Percentiles rank a stretch among this genome's conserved stretches.
phyloP scores from a whole-genome alignment of 2,113 vertebrate species.

The Ifrita kowaldi region DNA sequence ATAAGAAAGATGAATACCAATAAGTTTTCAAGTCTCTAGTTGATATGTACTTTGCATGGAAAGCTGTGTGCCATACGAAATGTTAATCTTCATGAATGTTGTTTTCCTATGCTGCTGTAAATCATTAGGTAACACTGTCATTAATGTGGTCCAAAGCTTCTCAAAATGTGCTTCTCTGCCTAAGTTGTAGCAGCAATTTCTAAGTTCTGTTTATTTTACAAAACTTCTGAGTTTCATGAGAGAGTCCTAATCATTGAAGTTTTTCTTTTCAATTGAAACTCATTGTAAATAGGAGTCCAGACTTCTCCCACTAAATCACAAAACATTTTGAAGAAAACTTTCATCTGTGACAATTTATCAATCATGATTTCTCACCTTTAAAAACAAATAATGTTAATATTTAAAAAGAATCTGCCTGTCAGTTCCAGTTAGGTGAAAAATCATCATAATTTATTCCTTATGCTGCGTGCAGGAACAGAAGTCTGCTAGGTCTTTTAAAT shows the following conservation, averaged over 20 bases:
- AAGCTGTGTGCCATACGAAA: not conserved
- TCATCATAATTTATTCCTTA: not conserved
- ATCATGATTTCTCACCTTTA: not conserved
- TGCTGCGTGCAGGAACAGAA: not conserved
- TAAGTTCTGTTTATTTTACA: not conserved
- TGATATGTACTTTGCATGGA: not conserved
- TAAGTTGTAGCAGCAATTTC: not conserved
- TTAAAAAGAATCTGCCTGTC: not conserved
- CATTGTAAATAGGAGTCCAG: not conserved
- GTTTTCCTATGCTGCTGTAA: not conserved
- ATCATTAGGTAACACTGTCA: not conserved
- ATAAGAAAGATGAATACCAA: not conserved
- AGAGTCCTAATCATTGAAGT: not conserved
- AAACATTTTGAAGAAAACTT: not conserved
- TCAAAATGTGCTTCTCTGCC: not conserved
- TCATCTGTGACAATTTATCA: not conserved
- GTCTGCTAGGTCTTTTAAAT: not conserved
- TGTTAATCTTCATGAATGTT: not conserved
- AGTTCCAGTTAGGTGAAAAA: not conserved
- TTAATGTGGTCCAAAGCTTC: not conserved
- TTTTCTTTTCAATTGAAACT: not conserved
- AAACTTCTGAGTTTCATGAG: not conserved
- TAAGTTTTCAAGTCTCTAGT: not conserved
- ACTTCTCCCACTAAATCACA: not conserved
- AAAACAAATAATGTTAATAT: not conserved